Percentiles rank a stretch among this genome's conserved stretches.
phyloP scores from a whole-genome alignment of 1,140 invertebrate genomes.

The Rhizoglyphus robini region DNA sequence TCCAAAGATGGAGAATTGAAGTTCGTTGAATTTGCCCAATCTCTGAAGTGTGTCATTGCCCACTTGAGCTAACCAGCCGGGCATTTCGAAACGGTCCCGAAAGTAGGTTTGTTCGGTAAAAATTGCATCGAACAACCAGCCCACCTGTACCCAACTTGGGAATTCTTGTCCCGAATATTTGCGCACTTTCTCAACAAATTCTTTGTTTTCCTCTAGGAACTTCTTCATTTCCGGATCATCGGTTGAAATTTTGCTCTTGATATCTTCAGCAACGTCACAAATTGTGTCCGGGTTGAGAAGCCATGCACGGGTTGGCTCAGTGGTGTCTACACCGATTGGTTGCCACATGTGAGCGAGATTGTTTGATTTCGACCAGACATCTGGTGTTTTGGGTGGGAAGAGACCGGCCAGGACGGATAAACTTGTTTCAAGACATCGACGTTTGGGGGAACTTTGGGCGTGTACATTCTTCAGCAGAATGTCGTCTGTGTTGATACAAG shows the following conservation, averaged over 20 bases:
- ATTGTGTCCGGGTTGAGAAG: background rate
- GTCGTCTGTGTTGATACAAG: background rate
- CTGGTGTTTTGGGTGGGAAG: background rate
- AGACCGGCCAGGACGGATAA: slow-evolving; percentile 12
- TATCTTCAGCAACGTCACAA: slow-evolving; percentile 10
- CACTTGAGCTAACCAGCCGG: background rate
- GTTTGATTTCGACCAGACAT: background rate
- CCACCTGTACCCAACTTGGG: background rate
- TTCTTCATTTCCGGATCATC: background rate
- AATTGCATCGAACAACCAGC: background rate
- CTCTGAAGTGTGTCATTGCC: slow-evolving; percentile 6
- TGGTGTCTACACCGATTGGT: slow-evolving; percentile 12
- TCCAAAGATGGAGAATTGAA: background rate
- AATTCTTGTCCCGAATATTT: background rate
- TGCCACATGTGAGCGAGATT: background rate
- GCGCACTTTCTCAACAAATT: background rate
- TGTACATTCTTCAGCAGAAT: background rate
- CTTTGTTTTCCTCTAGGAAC: background rate
- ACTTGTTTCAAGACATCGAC: slow-evolving; percentile 8
- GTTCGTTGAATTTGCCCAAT: background rate
- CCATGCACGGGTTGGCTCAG: background rate
- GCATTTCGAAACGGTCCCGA: background rate
- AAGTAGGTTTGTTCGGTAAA: background rate
- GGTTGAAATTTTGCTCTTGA: background rate
- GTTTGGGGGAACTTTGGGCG: slow-evolving; percentile 1